Percentiles rank a stretch among this genome's conserved stretches.
These are phyloP conservation scores for Anas georgica DNA, from an alignment of 2,797 vertebrate genomes.

Conservation along the genomic window DNA sequence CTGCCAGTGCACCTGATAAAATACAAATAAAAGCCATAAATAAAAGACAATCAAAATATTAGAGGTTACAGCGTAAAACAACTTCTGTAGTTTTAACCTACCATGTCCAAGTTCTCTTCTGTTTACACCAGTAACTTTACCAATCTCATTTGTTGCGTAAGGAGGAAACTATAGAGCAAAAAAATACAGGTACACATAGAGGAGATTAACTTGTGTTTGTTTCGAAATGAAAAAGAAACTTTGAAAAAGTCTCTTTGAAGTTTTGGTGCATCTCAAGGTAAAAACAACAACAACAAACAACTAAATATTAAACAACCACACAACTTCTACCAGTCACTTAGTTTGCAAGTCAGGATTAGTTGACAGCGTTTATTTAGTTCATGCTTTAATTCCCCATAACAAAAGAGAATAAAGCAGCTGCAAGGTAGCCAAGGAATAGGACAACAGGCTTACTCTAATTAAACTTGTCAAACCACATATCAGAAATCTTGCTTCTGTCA, in stretches of 20 bases:
- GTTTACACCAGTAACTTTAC: constrained; percentile 89
- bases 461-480: background rate
- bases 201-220: background rate
- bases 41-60: background rate
- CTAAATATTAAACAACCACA: background rate
- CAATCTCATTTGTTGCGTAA: constrained; percentile 96
- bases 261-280: background rate
- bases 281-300: background rate
- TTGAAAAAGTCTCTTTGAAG: background rate
- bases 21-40: constrained; percentile 1
- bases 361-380: background rate
- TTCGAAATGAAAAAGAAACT: too few relatives aligned
- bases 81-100: constrained; percentile 72
- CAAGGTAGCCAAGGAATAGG: background rate
- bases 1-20: constrained; percentile 90
- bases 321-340: background rate
- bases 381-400: background rate
- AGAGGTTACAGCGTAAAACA: background rate
- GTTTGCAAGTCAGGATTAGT: background rate
- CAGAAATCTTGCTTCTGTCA: background rate
- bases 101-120: constrained; percentile 96
- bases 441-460: background rate
- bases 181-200: background rate
- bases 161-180: constrained; percentile 89
- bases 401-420: background rate